A percentile compares a stretch with the other conserved stretches of the same genome.
These are phyloP conservation scores for Melieria crassipennis DNA, from an alignment of 2,888 invertebrate genomes.

Conservation along the genomic window DNA sequence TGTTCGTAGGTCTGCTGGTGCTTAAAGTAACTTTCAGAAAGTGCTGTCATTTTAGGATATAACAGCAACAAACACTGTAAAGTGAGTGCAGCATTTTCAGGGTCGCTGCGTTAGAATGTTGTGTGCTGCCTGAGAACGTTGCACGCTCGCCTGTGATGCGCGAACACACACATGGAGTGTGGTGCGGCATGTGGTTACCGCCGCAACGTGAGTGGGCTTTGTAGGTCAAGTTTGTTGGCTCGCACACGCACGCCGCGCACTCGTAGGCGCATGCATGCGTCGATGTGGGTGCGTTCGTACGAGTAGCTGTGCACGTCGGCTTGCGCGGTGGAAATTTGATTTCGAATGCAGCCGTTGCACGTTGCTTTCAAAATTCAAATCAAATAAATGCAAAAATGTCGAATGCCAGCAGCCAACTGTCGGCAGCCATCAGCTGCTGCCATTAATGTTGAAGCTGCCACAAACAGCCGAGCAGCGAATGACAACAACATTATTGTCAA, in stretches of 20 bases:
- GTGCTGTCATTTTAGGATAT: slow-evolving; percentile 14
- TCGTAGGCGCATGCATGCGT: not conserved
- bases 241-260: not conserved
- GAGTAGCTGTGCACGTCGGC: not conserved
- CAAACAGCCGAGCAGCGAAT: not conserved
- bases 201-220: slow-evolving; percentile 15
- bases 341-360: not conserved
- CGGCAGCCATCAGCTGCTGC: not conserved
- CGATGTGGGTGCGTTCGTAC: not conserved
- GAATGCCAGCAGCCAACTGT: too few relatives aligned
- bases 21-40: slow-evolving; percentile 23
- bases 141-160: not conserved
- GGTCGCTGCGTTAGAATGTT: slow-evolving; percentile 9
- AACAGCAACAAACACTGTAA: not conserved
- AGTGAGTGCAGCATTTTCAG: not conserved
- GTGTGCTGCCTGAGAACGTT: not conserved
- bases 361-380: too few relatives aligned
- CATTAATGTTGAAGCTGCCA: not conserved
- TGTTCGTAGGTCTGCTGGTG: slow-evolving; percentile 1
- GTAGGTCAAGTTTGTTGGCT: slow-evolving; percentile 34
- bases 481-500: not conserved
- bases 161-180: slow-evolving; percentile 4
- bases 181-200: slow-evolving; percentile 7
- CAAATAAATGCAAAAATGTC: too few relatives aligned
- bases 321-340: slow-evolving; percentile 18